These are phyloP conservation scores for Amblyjoppa proteus DNA, from an alignment of 2,888 invertebrate genomes.

Conservation along the genomic window DNA sequence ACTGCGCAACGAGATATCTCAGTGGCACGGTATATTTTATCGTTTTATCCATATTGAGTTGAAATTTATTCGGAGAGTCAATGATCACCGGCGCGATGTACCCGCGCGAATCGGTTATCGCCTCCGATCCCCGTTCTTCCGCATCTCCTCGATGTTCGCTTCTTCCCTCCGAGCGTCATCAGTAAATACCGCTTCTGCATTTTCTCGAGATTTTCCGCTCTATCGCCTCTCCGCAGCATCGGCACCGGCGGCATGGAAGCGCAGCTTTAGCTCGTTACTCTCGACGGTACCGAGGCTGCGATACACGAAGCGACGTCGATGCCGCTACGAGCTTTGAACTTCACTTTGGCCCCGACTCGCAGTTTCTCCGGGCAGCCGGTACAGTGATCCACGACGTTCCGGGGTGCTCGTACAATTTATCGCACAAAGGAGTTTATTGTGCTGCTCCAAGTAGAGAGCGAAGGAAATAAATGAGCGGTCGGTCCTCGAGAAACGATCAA, in stretches of 20 bases:
- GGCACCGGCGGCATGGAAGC: not conserved
- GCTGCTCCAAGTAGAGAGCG: constrained; percentile 8
- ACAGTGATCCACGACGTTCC: constrained; percentile 1
- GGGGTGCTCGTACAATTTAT: constrained; percentile 56
- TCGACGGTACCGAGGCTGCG: constrained; percentile 12
- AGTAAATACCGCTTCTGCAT: not conserved
- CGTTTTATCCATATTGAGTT: not conserved
- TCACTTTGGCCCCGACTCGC: constrained; percentile 13
- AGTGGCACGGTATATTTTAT: not conserved
- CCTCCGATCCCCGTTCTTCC: not conserved
- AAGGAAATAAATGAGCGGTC: not conserved
- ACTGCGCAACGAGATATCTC: not conserved
- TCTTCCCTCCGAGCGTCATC: constrained; percentile 18
- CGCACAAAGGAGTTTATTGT: constrained; percentile 54
- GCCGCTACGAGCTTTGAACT: constrained; percentile 24
- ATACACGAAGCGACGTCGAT: constrained; percentile 29
- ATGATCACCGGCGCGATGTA: not conserved
- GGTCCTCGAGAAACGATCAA: not conserved
- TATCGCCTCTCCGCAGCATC: constrained; percentile 12
- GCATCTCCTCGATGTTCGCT: not conserved
- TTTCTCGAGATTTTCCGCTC: not conserved
- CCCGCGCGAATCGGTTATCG: constrained; percentile 17
- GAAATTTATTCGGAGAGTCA: not conserved
- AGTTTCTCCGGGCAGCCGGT: not conserved
- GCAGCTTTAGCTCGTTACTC: constrained; percentile 32